Conservation (phyloP, 2,888 invertebrate genomes). For the Tenthredo distinguenda region DNA sequence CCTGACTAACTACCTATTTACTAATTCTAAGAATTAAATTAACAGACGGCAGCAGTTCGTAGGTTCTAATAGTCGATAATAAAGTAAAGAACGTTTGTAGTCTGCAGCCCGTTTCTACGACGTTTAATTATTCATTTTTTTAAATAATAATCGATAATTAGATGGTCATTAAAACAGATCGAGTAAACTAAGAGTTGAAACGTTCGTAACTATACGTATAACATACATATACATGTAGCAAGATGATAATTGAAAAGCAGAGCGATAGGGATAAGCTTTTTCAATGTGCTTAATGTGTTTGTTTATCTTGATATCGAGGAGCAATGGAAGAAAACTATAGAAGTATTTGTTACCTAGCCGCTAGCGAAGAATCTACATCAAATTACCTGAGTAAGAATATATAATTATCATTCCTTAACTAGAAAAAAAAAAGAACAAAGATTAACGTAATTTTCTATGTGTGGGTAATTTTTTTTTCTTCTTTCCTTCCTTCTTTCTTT, state of each 20-base stretch:
- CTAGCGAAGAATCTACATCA: constrained; percentile 16
- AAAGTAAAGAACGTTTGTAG: not conserved
- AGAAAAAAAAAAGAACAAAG: not conserved
- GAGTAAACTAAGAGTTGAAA: not conserved
- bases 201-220: not conserved
- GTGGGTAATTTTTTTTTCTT: constrained; percentile 17
- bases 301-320: not conserved
- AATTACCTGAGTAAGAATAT: constrained; percentile 45
- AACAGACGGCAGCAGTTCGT: constrained; percentile 1
- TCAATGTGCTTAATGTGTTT: not conserved
- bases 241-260: not conserved
- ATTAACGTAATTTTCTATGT: not conserved
- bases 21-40: not conserved
- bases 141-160: not conserved
- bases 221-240: constrained; percentile 1
- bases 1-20: not conserved
- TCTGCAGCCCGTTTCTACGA: not conserved
- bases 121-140: not conserved
- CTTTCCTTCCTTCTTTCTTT: constrained; percentile 46
- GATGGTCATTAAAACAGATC: not conserved
- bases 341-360: constrained; percentile 36
- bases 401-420: constrained; percentile 24
- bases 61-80: not conserved
- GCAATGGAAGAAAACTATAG: constrained; percentile 32
- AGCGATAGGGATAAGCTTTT: not conserved